phyloP scores from a whole-genome alignment of 1,140 invertebrate species.

The Argopecten irradians region DNA sequence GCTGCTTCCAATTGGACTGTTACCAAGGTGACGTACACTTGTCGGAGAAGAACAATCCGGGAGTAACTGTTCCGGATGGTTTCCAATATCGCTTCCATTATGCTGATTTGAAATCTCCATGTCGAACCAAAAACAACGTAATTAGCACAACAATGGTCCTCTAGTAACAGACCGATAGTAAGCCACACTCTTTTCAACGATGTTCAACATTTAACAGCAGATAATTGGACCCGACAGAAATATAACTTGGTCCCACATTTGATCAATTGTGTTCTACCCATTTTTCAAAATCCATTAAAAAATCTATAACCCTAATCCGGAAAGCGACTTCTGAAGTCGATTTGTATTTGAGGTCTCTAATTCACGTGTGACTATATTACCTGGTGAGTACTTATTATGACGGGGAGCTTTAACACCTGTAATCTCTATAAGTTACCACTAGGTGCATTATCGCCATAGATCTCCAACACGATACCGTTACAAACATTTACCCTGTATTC shows the following conservation, averaged over 20 bases:
- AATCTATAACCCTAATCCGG: neutral
- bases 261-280: neutral
- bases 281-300: conserved; percentile 12
- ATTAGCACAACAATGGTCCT: neutral
- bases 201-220: neutral
- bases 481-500: neutral
- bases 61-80: neutral
- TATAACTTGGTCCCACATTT: neutral
- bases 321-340: neutral
- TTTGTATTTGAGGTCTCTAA: neutral
- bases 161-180: neutral
- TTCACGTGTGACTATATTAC: neutral
- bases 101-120: neutral
- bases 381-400: neutral
- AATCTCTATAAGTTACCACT: neutral
- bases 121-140: neutral
- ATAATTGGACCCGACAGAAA: neutral
- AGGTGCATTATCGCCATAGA: neutral
- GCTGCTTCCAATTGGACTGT: neutral
- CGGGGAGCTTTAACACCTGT: neutral
- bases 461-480: neutral
- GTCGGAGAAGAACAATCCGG: neutral
- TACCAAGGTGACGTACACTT: neutral
- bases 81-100: neutral
- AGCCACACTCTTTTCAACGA: neutral